These are phyloP conservation scores for Conomelus anceps DNA, from an alignment of 2,888 invertebrate genomes.

Conservation along the genomic window DNA sequence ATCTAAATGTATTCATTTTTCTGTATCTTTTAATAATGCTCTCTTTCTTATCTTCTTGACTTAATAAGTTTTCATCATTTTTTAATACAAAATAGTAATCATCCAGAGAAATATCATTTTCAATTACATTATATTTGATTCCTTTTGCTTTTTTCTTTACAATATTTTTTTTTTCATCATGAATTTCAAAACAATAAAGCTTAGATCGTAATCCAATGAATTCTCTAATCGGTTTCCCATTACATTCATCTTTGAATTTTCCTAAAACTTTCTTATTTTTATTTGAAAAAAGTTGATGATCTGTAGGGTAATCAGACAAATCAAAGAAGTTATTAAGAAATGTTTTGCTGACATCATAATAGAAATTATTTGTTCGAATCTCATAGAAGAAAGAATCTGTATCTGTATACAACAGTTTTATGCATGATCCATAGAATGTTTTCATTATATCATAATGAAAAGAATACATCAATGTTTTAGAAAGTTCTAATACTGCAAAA, in stretches of 20 bases:
- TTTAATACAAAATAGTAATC: not conserved
- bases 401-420: conserved; percentile 37
- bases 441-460: conserved; percentile 21
- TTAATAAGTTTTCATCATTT: not conserved
- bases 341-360: conserved; percentile 34
- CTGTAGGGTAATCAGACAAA: conserved; percentile 32
- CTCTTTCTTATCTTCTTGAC: not conserved
- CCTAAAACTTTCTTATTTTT: conserved; percentile 36
- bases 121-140: conserved; percentile 3
- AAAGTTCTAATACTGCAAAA: conserved; percentile 36
- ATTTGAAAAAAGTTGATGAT: conserved; percentile 13
- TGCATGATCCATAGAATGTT: conserved; percentile 20
- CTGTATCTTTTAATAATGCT: not conserved
- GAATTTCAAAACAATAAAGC: conserved; percentile 18
- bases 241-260: conserved; percentile 39
- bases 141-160: conserved; percentile 20
- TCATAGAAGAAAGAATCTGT: conserved; percentile 37
- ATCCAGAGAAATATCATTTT: not conserved
- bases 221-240: conserved; percentile 34
- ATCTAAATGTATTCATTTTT: not conserved
- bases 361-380: conserved; percentile 39
- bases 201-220: conserved; percentile 33
- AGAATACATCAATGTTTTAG: conserved; percentile 38
- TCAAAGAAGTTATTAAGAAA: conserved; percentile 29
- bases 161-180: not conserved